Percentiles rank a stretch among this genome's conserved stretches.
phyloP scores from a whole-genome alignment of 2,113 vertebrate species.

The Thermophis baileyi region DNA sequence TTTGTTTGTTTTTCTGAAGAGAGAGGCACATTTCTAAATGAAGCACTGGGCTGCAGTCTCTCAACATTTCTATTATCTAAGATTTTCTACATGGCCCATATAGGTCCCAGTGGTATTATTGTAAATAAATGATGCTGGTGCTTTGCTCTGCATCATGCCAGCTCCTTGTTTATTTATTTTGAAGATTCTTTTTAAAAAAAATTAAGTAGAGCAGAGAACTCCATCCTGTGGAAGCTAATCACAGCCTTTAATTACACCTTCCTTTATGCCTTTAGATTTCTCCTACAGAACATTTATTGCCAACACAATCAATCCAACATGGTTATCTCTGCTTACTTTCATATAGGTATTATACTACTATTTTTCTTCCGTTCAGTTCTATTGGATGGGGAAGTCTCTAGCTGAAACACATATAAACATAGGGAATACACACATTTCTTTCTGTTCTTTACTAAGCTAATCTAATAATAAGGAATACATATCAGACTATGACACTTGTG shows the following conservation, averaged over 20 bases:
- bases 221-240: not conserved
- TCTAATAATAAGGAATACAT: not conserved
- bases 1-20: not conserved
- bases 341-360: not conserved
- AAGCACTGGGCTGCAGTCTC: not conserved
- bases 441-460: not conserved
- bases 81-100: not conserved
- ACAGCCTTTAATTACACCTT: not conserved
- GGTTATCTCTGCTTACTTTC: not conserved
- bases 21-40: not conserved
- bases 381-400: not conserved
- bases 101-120: not conserved
- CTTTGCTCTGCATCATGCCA: not conserved
- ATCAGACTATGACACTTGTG: not conserved
- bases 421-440: not conserved
- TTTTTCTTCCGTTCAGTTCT: not conserved
- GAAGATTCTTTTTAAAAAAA: not conserved
- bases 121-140: not conserved
- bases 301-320: not conserved
- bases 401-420: not conserved
- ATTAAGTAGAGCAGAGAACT: not conserved
- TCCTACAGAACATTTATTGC: not conserved
- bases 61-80: not conserved
- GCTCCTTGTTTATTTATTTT: not conserved
- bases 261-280: not conserved